phyloP scores from a whole-genome alignment of 1,140 invertebrate genomes.

The Pogonomyrmex barbatus region DNA sequence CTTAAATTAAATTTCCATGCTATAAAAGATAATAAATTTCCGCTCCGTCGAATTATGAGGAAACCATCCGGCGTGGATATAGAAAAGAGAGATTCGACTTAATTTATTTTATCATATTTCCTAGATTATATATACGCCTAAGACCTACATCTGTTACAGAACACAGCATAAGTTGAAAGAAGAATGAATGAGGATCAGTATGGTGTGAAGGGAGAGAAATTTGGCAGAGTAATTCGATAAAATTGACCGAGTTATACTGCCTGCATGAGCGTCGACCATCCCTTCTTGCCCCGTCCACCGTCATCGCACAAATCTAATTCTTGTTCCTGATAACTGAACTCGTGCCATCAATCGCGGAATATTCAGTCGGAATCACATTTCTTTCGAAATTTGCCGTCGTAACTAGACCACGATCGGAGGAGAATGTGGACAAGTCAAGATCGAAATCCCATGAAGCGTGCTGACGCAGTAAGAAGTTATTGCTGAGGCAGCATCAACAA shows the following conservation, averaged over 20 bases:
- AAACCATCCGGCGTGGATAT: background rate
- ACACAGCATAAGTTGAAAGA: conserved; percentile 12
- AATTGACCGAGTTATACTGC: conserved; percentile 73
- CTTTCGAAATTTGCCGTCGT: conserved; percentile 46
- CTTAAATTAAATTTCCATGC: conserved; percentile 45
- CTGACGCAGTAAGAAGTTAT: conserved; percentile 39
- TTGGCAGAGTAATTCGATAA: conserved; percentile 71
- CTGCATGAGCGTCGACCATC: conserved; percentile 41
- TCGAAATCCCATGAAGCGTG: conserved; percentile 1
- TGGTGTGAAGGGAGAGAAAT: conserved; percentile 62
- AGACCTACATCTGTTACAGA: background rate
- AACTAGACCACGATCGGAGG: background rate
- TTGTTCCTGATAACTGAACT: conserved; percentile 68
- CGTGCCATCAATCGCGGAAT: conserved; percentile 62
- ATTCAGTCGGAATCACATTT: conserved; percentile 58
- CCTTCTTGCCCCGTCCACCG: conserved; percentile 59
- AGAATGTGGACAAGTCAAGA: conserved; percentile 16
- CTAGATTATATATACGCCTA: background rate
- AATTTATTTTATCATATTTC: conserved; percentile 51
- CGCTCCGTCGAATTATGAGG: background rate
- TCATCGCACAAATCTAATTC: conserved; percentile 74
- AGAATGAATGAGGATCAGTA: conserved; percentile 65
- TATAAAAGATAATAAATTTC: conserved; percentile 23
- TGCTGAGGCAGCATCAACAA: conserved; percentile 44
- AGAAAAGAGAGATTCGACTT: conserved; percentile 31